phyloP scores from a whole-genome alignment of 2,797 vertebrate genomes.

The Antrozous pallidus region DNA sequence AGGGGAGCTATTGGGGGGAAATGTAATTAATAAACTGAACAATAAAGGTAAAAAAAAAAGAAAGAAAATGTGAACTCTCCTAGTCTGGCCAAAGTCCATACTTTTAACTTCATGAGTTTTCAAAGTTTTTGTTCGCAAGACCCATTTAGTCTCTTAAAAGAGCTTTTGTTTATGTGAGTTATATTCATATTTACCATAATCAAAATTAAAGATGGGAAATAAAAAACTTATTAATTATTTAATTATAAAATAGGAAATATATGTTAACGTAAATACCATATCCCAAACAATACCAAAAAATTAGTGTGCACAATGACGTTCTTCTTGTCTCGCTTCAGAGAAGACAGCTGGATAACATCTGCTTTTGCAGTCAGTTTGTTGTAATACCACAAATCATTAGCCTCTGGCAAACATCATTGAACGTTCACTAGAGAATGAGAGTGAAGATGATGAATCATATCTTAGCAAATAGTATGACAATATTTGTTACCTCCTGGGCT shows the following conservation, averaged over 20 bases:
- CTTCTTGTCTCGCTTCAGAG: slow-evolving; percentile 8
- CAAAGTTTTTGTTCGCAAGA: neutral
- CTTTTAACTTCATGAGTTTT: neutral
- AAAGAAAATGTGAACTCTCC: neutral
- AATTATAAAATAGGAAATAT: neutral
- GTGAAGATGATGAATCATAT: neutral
- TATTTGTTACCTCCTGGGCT: neutral
- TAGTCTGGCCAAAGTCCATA: neutral
- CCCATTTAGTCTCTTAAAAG: neutral
- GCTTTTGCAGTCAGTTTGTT: neutral
- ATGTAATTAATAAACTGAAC: no score
- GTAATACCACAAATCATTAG: neutral
- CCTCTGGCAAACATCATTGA: neutral
- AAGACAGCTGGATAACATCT: neutral
- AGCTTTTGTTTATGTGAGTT: neutral
- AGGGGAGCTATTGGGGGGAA: no score
- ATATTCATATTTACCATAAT: neutral
- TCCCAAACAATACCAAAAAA: neutral
- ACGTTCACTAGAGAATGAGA: neutral
- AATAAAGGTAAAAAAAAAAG: no score
- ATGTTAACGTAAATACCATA: neutral
- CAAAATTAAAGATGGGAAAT: neutral
- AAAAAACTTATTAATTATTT: neutral
- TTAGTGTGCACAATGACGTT: neutral
- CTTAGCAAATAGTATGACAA: neutral